phyloP scores from a whole-genome alignment of 1,140 invertebrate genomes.

The Leptinotarsa texana region DNA sequence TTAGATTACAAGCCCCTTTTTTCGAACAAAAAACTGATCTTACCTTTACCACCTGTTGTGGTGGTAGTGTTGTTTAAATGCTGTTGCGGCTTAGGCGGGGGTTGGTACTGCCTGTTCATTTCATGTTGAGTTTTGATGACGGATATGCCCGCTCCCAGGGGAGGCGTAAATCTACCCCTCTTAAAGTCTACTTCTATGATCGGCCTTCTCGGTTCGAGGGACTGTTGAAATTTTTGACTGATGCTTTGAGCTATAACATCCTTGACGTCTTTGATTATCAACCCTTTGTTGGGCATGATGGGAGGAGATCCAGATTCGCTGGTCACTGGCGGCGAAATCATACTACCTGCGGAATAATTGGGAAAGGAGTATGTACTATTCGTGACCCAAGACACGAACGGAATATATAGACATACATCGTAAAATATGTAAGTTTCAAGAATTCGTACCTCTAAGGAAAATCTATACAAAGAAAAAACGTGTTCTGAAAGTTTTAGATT shows the following conservation, averaged over 20 bases:
- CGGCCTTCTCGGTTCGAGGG: slow-evolving; percentile 57
- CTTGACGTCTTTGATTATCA: slow-evolving; percentile 65
- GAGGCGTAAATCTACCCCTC: slow-evolving; percentile 62
- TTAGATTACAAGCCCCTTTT: not conserved
- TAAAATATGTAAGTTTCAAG: too few relatives aligned
- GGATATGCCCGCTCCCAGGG: slow-evolving; percentile 49
- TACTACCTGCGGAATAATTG: slow-evolving; percentile 34
- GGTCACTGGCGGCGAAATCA: slow-evolving; percentile 54
- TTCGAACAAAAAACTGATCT: not conserved
- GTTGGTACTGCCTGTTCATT: slow-evolving; percentile 47
- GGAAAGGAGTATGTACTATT: not conserved
- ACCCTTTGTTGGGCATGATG: slow-evolving; percentile 59
- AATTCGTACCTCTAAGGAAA: too few relatives aligned
- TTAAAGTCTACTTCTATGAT: slow-evolving; percentile 58
- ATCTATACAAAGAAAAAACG: too few relatives aligned
- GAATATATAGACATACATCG: too few relatives aligned
- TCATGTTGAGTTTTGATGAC: slow-evolving; percentile 51
- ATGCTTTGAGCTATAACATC: slow-evolving; percentile 88
- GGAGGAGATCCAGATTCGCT: slow-evolving; percentile 61
- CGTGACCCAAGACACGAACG: not conserved
- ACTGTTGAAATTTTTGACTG: slow-evolving; percentile 82
- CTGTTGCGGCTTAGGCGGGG: slow-evolving; percentile 40
- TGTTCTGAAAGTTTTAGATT: too few relatives aligned
- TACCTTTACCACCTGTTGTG: slow-evolving; percentile 69
- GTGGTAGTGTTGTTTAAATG: slow-evolving; percentile 25